Evolutionary conservation across 2,797 vertebrate species (phyloP).

Genomic region (Corythornis leucogaster): DNA sequence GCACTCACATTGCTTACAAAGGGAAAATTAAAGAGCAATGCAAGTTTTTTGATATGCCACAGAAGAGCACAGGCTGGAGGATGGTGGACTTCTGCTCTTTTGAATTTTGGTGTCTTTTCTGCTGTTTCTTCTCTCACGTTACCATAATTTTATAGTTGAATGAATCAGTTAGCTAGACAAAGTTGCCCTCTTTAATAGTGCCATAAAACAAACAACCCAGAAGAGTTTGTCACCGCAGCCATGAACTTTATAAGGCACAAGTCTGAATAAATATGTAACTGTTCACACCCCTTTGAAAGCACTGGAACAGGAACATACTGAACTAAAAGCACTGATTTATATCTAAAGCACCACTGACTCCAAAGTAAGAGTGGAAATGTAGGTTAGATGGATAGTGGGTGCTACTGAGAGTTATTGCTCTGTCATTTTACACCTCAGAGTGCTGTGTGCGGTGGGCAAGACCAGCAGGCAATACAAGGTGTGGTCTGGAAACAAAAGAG

Average conservation of each 20-base stretch:
- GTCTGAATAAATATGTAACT: conserved; percentile 52
- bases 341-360: not conserved
- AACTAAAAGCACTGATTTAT: conserved; percentile 41
- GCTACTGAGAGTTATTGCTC: not conserved
- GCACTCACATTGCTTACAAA: not conserved
- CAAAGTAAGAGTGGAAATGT: not conserved
- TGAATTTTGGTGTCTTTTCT: not conserved
- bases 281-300: conserved; percentile 39
- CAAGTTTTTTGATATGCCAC: not conserved
- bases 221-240: conserved; percentile 1
- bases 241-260: conserved; percentile 28
- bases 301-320: conserved; percentile 24
- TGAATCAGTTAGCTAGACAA: conserved; percentile 4
- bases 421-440: not conserved
- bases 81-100: not conserved
- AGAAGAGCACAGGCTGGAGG: not conserved
- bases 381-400: not conserved
- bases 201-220: not conserved
- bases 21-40: not conserved
- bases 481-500: not conserved
- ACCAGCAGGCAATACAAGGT: not conserved
- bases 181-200: not conserved
- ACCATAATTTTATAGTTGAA: not conserved
- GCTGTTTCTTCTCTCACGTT: not conserved
- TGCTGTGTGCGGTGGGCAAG: not conserved